Base-by-base conservation (phyloP, 2,797 vertebrate species). In the Megalops cyprinoides region DNA sequence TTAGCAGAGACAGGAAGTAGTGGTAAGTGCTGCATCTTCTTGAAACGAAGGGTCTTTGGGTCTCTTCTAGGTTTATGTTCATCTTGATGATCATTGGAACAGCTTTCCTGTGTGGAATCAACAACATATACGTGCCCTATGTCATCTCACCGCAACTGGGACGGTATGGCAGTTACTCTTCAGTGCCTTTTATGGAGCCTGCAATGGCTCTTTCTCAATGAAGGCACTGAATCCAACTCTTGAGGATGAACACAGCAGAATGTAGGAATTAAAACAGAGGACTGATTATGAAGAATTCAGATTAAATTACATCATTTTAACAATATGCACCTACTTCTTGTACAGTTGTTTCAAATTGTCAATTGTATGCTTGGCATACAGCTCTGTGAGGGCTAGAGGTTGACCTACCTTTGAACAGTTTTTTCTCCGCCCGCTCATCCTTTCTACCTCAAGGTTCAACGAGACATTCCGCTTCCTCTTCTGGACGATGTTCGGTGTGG, bases 81-180 rank as follows among this genome's bases (percentile, higher is more conserved):
- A 96, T 97, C 84, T 84, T 98, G 88, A 97, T 97, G 96, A 98
- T 98, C 88, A 97, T 97, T 74, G 94, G 97, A 82, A 98, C 96
- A 0, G 95, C 97, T 42, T 98, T 97, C 89, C 94, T 98, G 83
- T 97, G 96, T 82, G 96, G 97, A 48, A 94, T 98, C 93, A 98
- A 97, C 92, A 98, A 97, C 28, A 89, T 97, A 90, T 98, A 98
- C 0, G 96, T 97, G 51, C 94, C 96, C 77, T 98, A 97, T 75
- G 91, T 93, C 81, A 89, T 94, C 69, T 95, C 95, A 0, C 91
- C 95, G 48, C 90, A 90, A 74, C 95, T 97, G 56, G 96, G 97
- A 90, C 96, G 92, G 97, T 97, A 90, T 8, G 89, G 79, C 49
- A n/a, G 23, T 55, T 51, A 2, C 1, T 53, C 2, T 42, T 79